Conservation (phyloP, 2,888 invertebrate species). For the Suillia variegata region DNA sequence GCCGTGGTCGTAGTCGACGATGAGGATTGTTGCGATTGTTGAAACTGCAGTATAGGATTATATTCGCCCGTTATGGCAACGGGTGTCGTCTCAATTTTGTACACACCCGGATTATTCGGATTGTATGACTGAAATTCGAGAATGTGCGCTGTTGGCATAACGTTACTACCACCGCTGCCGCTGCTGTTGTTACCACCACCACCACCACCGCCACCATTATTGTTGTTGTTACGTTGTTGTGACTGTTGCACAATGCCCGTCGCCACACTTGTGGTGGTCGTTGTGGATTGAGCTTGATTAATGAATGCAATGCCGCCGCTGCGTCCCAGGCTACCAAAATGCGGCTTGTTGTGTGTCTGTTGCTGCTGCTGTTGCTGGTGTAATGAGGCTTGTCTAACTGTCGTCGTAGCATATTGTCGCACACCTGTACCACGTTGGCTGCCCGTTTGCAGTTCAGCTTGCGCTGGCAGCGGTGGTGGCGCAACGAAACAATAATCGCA, state of each 20-base stretch:
- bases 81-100: constrained; percentile 61
- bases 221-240: neutral
- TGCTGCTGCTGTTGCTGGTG: constrained; percentile 12
- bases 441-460: neutral
- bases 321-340: neutral
- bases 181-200: constrained; percentile 14
- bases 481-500: constrained; percentile 54
- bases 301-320: constrained; percentile 4
- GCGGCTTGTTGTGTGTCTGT: constrained; percentile 19
- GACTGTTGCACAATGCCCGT: neutral
- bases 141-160: constrained; percentile 49
- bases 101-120: constrained; percentile 61
- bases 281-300: neutral
- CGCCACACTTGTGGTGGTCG: constrained; percentile 7
- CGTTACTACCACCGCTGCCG: constrained; percentile 16
- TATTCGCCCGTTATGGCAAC: constrained; percentile 61
- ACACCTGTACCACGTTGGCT: constrained; percentile 17
- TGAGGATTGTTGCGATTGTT: constrained; percentile 43
- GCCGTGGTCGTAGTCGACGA: constrained; percentile 34
- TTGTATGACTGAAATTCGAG: constrained; percentile 61
- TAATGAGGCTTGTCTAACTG: neutral
- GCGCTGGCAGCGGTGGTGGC: constrained; percentile 9
- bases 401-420: constrained; percentile 22
- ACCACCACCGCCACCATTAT: constrained; percentile 11
- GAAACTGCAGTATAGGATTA: constrained; percentile 59